phyloP scores from a whole-genome alignment of 2,113 vertebrate genomes.

The Cervus canadensis region DNA sequence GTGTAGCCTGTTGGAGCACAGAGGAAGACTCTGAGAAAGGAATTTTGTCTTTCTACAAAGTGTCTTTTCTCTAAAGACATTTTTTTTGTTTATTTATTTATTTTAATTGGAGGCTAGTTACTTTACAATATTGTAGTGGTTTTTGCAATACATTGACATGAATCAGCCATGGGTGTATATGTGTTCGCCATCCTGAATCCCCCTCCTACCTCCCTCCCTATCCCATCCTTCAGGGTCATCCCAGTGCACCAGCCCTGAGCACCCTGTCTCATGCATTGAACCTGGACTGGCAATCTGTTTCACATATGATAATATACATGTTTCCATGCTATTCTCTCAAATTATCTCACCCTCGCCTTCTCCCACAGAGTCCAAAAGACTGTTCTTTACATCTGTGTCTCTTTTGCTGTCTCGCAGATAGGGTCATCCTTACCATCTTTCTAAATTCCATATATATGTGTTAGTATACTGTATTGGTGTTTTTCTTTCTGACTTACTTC shows the following conservation, averaged over 20 bases:
- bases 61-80: not conserved
- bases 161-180: not conserved
- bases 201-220: not conserved
- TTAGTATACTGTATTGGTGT: not conserved
- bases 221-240: not conserved
- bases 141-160: not conserved
- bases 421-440: not conserved
- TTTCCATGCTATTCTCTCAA: not conserved
- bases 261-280: not conserved
- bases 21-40: not conserved
- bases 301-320: not conserved
- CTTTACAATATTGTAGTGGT: not conserved
- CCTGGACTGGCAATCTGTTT: not conserved
- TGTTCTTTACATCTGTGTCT: not conserved
- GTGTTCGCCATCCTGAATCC: not conserved
- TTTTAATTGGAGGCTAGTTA: not conserved
- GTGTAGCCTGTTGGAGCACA: not conserved
- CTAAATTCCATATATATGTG: not conserved
- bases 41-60: not conserved
- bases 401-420: not conserved
- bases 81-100: not conserved
- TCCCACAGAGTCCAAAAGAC: not conserved
- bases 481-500: not conserved
- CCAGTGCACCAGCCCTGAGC: not conserved
- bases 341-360: not conserved